Base-by-base conservation (phyloP, 2,888 invertebrate species). In the Diogma glabrata region DNA sequence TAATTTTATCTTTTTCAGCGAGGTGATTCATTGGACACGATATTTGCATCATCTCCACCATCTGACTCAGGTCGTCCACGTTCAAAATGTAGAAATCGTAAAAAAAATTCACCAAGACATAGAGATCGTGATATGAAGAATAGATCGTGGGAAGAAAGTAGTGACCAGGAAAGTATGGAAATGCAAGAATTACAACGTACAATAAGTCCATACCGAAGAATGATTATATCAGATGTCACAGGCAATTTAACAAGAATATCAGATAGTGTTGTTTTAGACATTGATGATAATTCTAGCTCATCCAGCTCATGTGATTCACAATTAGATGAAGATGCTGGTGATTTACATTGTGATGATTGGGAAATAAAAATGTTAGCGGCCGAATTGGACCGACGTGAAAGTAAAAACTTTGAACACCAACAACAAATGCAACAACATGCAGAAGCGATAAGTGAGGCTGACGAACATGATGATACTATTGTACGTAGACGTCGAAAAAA, bases 361-460 rank as follows among this genome's bases (percentile, higher is more conserved):
- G 87, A 87, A 65, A 81, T 87, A 1, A 76, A 79, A 65, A 83
- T 87, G 84, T 67, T 87, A 30, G 87, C 85, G 0, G 78, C 83
- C 56, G 83, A 87, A 64, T 71, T 87, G 57, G 80, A 82, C 55
- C 74, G 76, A 49, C 70, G 78, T 50, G 77, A 78, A 57, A 62
- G 61, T 43, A 60, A 63, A 46, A 65, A 66, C 1, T 64, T 63
- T 0, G 62, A 62, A 24, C n/a, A n/a, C n/a, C n/a, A n/a, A n/a
- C n/a, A n/a, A n/a, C n/a, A n/a, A n/a, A n/a, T n/a, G n/a, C n/a
- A n/a, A n/a, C 3, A 22, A 23, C 12, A 7, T 9, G 10, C 53
- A 1, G 51, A 51, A 28, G 3, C 46, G 9, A 24, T 43, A n/a
- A 52, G 49, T 20, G 53, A 49, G 6, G n/a, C 28, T 9, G 53